Base-by-base conservation (phyloP, 2,888 invertebrate genomes). In the Iphiclides podalirius region DNA sequence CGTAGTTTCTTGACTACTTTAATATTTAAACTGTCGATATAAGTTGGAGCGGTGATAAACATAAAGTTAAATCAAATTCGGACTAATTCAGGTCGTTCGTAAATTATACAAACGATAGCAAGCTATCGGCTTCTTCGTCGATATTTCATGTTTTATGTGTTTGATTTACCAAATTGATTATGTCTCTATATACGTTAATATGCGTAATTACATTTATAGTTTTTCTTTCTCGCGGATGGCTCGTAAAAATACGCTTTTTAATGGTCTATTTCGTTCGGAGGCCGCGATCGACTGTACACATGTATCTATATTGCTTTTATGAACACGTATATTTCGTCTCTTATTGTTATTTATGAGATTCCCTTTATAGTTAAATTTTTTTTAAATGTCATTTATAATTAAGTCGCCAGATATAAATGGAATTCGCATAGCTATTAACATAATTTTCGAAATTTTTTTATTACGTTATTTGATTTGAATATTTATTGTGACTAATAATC, bases 81-180 rank as follows among this genome's bases (percentile, higher is more conserved):
- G 15, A 45, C 40, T 36, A 50, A 50, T 50, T 50, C 40, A 45
- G 45, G 8, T 34, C 28, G 44, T 36, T 8, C 28, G 40, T 40
- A 44, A 49, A 44, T 45, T 45, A 36, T 16, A 34, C 16, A 13
- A 40, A 12, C 36, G 35, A 40, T 14, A 31, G 14, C 16, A 3
- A 17, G 12, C n/a, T n/a, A 26, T 13, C 39, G 49, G 7, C 11
- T 16, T 34, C 33, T 44, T 14, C 35, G 35, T 11, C 15, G 11
- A 26, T 44, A 34, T 39, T 26, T 44, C 23, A 49, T 44, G 16
- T 28, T 41, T 36, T 35, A 41, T 41, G 23, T 50, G 45, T 50
- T 44, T 45, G 45, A 35, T 50, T 50, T 31, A 45, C 15, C 34
- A 28, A 50, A 50, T 50, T 45, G 50, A 45, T 50, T 50, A 45